Evolutionary conservation across 2,797 vertebrate species (phyloP).

Genomic region (Geotrypetes seraphini): DNA sequence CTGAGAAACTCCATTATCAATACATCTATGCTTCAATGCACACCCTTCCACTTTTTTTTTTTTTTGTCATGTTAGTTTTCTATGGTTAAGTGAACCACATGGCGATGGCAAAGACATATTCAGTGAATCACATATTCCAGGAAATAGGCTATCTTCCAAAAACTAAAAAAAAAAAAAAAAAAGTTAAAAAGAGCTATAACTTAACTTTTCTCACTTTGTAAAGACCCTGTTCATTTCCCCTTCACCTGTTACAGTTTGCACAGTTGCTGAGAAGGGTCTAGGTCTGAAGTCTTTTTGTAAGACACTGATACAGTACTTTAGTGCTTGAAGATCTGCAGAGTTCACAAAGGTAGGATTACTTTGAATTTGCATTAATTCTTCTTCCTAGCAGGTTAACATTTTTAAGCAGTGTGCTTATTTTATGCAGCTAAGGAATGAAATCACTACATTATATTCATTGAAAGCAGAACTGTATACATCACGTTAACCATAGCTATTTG

Average conservation of each 20-base stretch:
- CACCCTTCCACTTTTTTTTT: slow-evolving; percentile 21
- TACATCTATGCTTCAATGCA: slow-evolving; percentile 29
- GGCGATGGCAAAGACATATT: slow-evolving; percentile 35
- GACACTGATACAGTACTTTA: slow-evolving; percentile 8
- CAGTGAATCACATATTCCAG: slow-evolving; percentile 27
- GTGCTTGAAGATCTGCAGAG: slow-evolving; percentile 18
- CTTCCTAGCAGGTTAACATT: no score
- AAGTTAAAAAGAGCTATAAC: slow-evolving; percentile 22
- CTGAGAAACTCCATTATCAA: slow-evolving; percentile 36
- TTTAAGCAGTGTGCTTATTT: slow-evolving; percentile 10
- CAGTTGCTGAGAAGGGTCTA: slow-evolving; percentile 4
- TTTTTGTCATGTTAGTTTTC: slow-evolving; percentile 31
- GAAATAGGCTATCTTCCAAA: slow-evolving; percentile 27
- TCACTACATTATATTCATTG: no score
- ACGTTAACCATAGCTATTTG: slow-evolving; percentile 1
- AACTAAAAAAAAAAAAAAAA: slow-evolving; percentile 20
- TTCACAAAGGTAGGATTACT: slow-evolving; percentile 9
- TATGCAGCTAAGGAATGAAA: no score
- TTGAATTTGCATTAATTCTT: slow-evolving; percentile 18
- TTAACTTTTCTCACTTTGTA: slow-evolving; percentile 20
- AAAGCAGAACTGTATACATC: no score
- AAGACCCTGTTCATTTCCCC: slow-evolving; percentile 22
- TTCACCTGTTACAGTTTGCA: slow-evolving; percentile 9
- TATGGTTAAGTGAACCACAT: slow-evolving; percentile 42
- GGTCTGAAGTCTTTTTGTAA: slow-evolving; percentile 15